A percentile compares a stretch with the other conserved stretches of the same genome.
phyloP scores from a whole-genome alignment of 2,888 invertebrate genomes.

The Hydropsyche betteni region DNA sequence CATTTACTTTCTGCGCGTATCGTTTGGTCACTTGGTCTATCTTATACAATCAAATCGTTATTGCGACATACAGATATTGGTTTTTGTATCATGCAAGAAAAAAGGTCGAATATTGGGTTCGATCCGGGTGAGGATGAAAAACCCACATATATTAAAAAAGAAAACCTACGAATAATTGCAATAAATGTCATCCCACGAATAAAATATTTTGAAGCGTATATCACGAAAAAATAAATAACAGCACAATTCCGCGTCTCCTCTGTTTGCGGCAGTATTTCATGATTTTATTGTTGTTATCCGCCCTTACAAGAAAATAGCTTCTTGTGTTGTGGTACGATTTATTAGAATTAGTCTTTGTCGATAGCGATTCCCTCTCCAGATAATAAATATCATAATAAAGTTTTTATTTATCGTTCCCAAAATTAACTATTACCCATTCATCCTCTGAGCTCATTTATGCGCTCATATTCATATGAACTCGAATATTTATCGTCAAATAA shows the following conservation, averaged over 20 bases:
- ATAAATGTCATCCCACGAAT: too few relatives aligned
- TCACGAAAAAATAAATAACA: too few relatives aligned
- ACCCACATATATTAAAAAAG: neutral
- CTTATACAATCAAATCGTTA: slow-evolving; percentile 44
- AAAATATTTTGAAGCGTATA: too few relatives aligned
- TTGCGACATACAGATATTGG: slow-evolving; percentile 24
- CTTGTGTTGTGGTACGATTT: slow-evolving; percentile 4
- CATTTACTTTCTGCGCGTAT: slow-evolving; percentile 41
- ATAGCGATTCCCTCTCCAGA: neutral
- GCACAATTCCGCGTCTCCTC: too few relatives aligned
- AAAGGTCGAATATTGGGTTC: slow-evolving; percentile 39
- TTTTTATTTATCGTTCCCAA: too few relatives aligned
- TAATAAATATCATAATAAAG: slow-evolving; percentile 10
- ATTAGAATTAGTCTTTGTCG: slow-evolving; percentile 10
- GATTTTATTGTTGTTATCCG: slow-evolving; percentile 19
- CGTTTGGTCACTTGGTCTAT: slow-evolving; percentile 44
- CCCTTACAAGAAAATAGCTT: slow-evolving; percentile 16
- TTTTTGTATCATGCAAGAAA: slow-evolving; percentile 22
- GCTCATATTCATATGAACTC: too few relatives aligned
- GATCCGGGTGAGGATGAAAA: neutral
- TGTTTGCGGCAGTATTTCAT: neutral
- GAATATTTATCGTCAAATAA: too few relatives aligned
- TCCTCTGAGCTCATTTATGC: too few relatives aligned
- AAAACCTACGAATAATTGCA: too few relatives aligned
- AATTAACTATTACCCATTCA: too few relatives aligned